phyloP scores from a whole-genome alignment of 1,140 invertebrate species.

The Halyomorpha halys region DNA sequence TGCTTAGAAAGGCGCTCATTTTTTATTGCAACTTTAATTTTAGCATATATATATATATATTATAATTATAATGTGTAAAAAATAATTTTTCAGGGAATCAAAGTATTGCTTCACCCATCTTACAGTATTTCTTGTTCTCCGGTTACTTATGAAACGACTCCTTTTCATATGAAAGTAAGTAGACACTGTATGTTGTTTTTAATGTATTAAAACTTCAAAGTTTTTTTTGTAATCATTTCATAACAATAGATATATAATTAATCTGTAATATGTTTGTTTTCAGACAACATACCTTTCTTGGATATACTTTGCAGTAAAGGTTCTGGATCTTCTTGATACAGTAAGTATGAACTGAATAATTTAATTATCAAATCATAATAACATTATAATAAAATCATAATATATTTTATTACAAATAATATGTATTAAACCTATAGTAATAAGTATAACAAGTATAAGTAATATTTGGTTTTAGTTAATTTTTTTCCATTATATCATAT shows the following conservation, averaged over 20 bases:
- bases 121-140: slow-evolving; percentile 74
- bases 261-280: background rate
- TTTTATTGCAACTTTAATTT: too few species aligned
- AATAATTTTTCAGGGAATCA: background rate
- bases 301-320: slow-evolving; percentile 58
- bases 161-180: slow-evolving; percentile 20
- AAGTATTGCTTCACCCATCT: slow-evolving; percentile 37
- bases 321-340: slow-evolving; percentile 58
- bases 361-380: too few species aligned
- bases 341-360: too few species aligned
- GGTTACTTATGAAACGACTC: slow-evolving; percentile 52
- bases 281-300: slow-evolving; percentile 35
- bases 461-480: too few species aligned
- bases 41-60: too few species aligned
- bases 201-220: background rate
- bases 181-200: background rate
- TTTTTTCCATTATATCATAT: too few species aligned
- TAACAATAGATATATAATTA: background rate
- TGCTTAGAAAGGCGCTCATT: too few species aligned
- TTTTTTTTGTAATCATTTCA: background rate
- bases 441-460: too few species aligned
- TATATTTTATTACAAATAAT: too few species aligned
- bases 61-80: too few species aligned
- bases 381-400: too few species aligned
- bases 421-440: too few species aligned